Evolutionary conservation across 2,888 invertebrate genomes (phyloP).

Genomic region (Rotaria macrura): DNA sequence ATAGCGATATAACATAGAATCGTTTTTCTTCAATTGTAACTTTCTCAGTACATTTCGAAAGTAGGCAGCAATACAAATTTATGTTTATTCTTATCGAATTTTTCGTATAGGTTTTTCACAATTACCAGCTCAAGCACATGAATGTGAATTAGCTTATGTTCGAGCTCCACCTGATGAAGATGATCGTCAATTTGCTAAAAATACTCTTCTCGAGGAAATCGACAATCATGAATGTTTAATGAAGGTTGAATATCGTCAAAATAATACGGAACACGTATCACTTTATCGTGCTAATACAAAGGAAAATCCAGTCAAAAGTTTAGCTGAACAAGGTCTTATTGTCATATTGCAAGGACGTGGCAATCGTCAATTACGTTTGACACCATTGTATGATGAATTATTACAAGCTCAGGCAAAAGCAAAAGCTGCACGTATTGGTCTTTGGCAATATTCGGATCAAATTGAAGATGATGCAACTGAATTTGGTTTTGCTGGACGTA

Average conservation of each 20-base stretch:
- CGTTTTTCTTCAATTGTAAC: too few species aligned
- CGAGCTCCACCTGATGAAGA: conserved; percentile 74
- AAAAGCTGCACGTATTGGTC: conserved; percentile 64
- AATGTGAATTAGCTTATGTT: conserved; percentile 73
- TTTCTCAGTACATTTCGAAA: too few species aligned
- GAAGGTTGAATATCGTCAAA: conserved; percentile 67
- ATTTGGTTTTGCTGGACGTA: conserved; percentile 54
- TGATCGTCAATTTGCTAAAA: conserved; percentile 64
- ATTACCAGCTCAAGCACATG: conserved; percentile 64
- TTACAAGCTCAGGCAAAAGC: conserved; percentile 55
- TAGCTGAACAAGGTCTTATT: conserved; percentile 74
- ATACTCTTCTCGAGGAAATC: conserved; percentile 59
- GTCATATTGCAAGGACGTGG: conserved; percentile 59
- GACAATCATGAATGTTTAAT: conserved; percentile 67
- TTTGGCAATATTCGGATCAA: conserved; percentile 99
- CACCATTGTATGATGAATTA: neutral
- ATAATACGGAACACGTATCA: conserved; percentile 40
- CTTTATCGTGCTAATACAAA: conserved; percentile 49
- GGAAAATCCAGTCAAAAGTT: conserved; percentile 63
- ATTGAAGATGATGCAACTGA: conserved; percentile 76
- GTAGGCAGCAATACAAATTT: too few species aligned
- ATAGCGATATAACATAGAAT: too few species aligned
- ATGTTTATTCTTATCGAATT: too few species aligned
- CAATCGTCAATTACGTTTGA: neutral
- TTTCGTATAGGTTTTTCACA: conserved; percentile 61